Evolutionary conservation across 1,140 invertebrate genomes (phyloP).

Genomic region (Pogonognathellus flavescens): DNA sequence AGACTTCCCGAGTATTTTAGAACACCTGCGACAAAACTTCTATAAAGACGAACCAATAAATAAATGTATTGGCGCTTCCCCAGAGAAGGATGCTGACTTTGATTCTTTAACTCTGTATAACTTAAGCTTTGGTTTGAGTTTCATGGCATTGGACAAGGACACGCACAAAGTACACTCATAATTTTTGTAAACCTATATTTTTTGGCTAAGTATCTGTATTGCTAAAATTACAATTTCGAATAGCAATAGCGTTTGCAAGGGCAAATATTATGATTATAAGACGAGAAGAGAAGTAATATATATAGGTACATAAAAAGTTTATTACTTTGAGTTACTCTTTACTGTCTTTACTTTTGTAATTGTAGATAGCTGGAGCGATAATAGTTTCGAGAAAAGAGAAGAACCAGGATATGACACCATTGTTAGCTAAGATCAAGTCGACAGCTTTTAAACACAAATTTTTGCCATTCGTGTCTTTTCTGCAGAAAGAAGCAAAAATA

Average conservation of each 20-base stretch:
- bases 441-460: not conserved
- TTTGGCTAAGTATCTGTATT: too few relatives aligned
- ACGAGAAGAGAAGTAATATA: too few relatives aligned
- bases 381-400: not conserved
- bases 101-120: not conserved
- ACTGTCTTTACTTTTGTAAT: not conserved
- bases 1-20: not conserved
- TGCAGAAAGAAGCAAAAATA: not conserved
- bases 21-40: slow-evolving; percentile 14
- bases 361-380: slow-evolving; percentile 4
- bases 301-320: not conserved
- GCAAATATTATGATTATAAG: too few relatives aligned
- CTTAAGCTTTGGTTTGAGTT: not conserved
- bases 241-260: too few relatives aligned
- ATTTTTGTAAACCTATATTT: too few relatives aligned
- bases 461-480: not conserved
- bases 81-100: slow-evolving; percentile 13
- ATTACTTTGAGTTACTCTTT: not conserved
- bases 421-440: not conserved
- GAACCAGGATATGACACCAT: not conserved
- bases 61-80: slow-evolving; percentile 17
- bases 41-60: slow-evolving; percentile 28
- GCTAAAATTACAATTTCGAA: too few relatives aligned
- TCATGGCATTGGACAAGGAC: slow-evolving; percentile 19
- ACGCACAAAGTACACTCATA: not conserved